phyloP scores from a whole-genome alignment of 2,113 vertebrate genomes.

The Nipponia nippon region DNA sequence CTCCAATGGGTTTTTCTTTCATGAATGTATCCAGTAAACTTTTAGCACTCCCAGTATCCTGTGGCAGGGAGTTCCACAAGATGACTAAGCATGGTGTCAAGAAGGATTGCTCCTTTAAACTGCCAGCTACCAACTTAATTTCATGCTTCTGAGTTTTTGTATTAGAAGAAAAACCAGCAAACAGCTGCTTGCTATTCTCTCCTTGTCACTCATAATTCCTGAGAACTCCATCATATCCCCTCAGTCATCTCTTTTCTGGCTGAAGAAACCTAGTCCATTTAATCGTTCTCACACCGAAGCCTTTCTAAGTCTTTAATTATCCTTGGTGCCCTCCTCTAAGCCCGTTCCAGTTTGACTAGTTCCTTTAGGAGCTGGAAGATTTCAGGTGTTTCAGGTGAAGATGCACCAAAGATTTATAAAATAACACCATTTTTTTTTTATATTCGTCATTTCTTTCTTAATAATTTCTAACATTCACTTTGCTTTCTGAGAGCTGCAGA shows the following conservation, averaged over 20 bases:
- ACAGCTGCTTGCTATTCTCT: constrained; percentile 3
- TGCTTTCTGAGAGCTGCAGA: background rate
- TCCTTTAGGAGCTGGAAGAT: background rate
- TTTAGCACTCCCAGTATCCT: background rate
- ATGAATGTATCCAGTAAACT: background rate
- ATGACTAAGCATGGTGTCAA: background rate
- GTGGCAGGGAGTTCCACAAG: background rate
- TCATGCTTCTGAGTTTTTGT: background rate
- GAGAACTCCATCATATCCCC: background rate
- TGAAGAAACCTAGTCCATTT: background rate
- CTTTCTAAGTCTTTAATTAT: background rate
- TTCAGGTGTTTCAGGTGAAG: background rate
- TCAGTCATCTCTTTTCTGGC: background rate
- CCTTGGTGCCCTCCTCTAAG: background rate
- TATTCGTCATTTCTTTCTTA: background rate
- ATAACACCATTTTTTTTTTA: background rate
- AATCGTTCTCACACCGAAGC: background rate
- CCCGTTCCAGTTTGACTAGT: background rate
- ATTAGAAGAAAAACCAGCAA: background rate
- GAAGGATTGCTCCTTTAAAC: background rate
- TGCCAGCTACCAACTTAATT: background rate
- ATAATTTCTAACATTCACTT: background rate
- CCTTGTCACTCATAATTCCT: constrained; percentile 5
- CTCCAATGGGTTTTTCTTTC: constrained; percentile 21
- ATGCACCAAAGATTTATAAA: background rate